Conservation (phyloP, 2,888 invertebrate genomes). For the Spilosoma lubricipeda region DNA sequence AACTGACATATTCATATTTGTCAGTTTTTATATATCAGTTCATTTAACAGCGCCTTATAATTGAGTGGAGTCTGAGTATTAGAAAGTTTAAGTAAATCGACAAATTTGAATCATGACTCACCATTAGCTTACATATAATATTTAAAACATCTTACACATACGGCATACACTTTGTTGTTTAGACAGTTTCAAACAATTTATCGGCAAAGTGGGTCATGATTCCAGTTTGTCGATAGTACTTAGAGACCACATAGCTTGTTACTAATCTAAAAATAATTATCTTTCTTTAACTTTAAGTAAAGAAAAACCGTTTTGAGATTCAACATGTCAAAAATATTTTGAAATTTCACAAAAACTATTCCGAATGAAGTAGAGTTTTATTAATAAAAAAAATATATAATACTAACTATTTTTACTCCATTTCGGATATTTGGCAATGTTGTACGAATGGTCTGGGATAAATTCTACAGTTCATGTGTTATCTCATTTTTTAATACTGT, state of each 20-base stretch:
- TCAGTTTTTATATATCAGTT: background rate
- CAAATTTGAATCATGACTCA: too few species aligned
- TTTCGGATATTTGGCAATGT: slow-evolving; percentile 18
- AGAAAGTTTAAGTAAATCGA: too few species aligned
- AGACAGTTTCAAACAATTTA: too few species aligned
- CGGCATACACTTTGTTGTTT: too few species aligned
- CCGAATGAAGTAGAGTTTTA: background rate
- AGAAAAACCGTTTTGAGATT: background rate
- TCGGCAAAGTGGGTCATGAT: too few species aligned
- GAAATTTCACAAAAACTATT: background rate
- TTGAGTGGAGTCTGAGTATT: background rate
- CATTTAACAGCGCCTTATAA: background rate
- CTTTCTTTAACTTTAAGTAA: background rate
- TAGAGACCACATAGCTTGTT: background rate
- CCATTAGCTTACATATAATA: too few species aligned
- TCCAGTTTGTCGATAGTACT: background rate
- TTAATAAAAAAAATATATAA: slow-evolving; percentile 15
- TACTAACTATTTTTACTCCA: slow-evolving; percentile 7
- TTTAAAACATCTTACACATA: too few species aligned
- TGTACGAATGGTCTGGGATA: background rate
- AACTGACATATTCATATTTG: too few species aligned
- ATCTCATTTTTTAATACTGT: background rate
- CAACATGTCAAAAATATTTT: background rate
- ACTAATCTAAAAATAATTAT: background rate
- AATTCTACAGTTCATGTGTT: background rate